Evolutionary conservation across 2,797 vertebrate genomes (phyloP).

Genomic region (Mycteria americana): DNA sequence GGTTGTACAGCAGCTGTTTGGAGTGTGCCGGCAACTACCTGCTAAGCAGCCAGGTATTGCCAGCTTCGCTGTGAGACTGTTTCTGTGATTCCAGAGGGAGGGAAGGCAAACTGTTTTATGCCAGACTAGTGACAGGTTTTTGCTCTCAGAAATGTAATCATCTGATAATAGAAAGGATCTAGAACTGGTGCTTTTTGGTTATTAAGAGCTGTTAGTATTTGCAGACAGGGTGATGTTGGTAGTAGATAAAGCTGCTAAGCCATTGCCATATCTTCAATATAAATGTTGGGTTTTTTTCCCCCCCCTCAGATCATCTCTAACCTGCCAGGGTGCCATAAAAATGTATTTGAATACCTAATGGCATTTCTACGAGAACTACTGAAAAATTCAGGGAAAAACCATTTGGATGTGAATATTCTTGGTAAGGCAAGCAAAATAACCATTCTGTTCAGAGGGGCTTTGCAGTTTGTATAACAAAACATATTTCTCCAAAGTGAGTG

Average conservation of each 20-base stretch:
- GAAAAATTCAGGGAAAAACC: conserved; percentile 87
- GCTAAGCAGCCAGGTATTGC: conserved; percentile 85
- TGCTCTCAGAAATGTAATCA: not conserved
- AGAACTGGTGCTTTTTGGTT: not conserved
- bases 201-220: not conserved
- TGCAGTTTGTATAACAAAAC: not conserved
- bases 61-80: not conserved
- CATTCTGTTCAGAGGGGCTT: not conserved
- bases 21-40: conserved; percentile 70
- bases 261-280: not conserved
- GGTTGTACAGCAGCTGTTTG: conserved; percentile 80
- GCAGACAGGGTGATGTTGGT: not conserved
- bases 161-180: not conserved
- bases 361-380: conserved; percentile 91
- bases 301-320: conserved; percentile 81
- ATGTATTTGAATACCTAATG: conserved; percentile 91
- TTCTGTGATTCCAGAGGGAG: not conserved
- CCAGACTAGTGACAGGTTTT: not conserved
- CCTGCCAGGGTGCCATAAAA: conserved; percentile 90
- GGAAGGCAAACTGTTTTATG: not conserved
- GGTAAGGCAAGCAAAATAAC: conserved; percentile 77
- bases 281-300: not conserved
- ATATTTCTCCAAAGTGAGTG: accelerated
- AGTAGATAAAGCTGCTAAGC: not conserved
- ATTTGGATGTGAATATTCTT: conserved; percentile 87